Conservation (phyloP, 2,797 vertebrate species). For the Protonibea diacanthus region DNA sequence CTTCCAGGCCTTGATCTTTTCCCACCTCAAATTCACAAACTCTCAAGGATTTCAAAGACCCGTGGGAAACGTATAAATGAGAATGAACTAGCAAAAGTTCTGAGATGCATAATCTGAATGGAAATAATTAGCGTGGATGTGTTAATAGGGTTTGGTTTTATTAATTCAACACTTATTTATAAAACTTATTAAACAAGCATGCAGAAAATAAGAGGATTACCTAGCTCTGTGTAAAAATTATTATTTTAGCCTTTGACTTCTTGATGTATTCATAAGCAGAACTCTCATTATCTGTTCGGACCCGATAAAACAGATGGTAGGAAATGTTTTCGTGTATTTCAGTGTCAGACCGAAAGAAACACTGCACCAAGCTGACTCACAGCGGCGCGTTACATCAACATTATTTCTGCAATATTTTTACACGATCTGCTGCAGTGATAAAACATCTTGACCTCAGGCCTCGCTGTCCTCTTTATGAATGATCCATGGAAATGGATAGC, state of each 20-base stretch:
- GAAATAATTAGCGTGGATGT: background rate
- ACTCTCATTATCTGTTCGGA: background rate
- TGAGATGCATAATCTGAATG: background rate
- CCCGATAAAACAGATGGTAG: slow-evolving; percentile 1
- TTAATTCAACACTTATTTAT: background rate
- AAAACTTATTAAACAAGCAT: background rate
- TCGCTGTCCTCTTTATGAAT: background rate
- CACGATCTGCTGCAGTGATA: background rate
- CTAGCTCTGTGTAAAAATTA: background rate
- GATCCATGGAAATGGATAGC: background rate
- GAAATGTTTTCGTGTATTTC: slow-evolving; percentile 36
- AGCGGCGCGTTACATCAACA: background rate
- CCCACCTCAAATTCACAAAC: too few relatives aligned
- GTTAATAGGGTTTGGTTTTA: background rate
- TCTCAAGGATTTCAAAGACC: too few relatives aligned
- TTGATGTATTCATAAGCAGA: background rate
- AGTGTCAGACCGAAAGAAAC: background rate
- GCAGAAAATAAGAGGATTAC: background rate
- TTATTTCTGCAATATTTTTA: background rate
- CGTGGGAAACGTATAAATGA: background rate
- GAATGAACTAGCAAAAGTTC: background rate
- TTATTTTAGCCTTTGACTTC: background rate
- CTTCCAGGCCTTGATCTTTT: too few relatives aligned
- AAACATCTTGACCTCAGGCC: background rate
- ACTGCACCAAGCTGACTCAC: background rate